Conservation (phyloP, 2,888 invertebrate genomes). For the Gortyna flavago region DNA sequence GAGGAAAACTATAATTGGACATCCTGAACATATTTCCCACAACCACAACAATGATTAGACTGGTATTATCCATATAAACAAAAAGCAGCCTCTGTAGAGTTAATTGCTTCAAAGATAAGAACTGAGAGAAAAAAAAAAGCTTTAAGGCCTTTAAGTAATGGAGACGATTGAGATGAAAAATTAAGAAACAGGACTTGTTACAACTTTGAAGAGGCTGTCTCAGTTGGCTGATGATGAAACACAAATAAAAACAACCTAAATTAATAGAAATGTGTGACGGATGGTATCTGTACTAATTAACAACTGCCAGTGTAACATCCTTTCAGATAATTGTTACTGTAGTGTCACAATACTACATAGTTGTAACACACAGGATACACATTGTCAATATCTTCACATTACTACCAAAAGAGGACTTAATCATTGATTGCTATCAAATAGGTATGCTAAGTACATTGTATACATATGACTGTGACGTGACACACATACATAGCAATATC, state of each 20-base stretch:
- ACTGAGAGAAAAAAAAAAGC: conserved; percentile 19
- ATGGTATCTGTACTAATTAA: conserved; percentile 53
- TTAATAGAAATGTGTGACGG: conserved; percentile 13
- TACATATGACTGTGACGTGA: not conserved
- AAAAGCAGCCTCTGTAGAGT: not conserved
- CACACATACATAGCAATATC: conserved; percentile 15
- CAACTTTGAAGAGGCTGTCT: not conserved
- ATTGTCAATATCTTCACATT: conserved; percentile 14
- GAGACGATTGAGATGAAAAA: not conserved
- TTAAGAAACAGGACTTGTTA: not conserved
- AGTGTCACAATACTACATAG: conserved; percentile 35
- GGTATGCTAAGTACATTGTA: not conserved
- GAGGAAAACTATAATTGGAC: conserved; percentile 48
- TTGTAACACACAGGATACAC: conserved; percentile 23
- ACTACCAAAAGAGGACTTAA: conserved; percentile 9
- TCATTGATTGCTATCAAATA: conserved; percentile 26
- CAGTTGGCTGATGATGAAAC: not conserved
- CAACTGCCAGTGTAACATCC: conserved; percentile 53
- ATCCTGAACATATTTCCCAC: conserved; percentile 26
- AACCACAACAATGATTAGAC: conserved; percentile 2
- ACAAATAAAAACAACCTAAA: conserved; percentile 29
- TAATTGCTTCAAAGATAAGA: conserved; percentile 32
- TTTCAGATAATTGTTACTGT: conserved; percentile 60
- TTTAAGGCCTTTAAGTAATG: not conserved
- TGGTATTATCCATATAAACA: not conserved